Base-by-base conservation (phyloP, 2,113 vertebrate species). In the Tamias sibiricus region DNA sequence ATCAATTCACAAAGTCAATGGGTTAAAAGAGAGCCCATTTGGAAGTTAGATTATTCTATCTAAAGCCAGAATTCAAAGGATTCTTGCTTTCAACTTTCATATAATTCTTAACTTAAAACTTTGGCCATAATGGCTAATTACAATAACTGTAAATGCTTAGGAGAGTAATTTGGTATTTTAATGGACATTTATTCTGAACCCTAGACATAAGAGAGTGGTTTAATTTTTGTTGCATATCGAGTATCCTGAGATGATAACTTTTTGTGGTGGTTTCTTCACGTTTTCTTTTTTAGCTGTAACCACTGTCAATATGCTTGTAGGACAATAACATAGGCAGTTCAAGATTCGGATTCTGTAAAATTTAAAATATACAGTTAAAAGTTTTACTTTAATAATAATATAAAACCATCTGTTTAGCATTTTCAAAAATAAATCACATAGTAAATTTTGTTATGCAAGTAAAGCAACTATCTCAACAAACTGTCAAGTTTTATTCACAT, bases 261-360 rank as follows among this genome's bases (percentile, higher is more conserved):
- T 98, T 98, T 98, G 98, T 93, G 97, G 98, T 96, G 95, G 97
- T 93, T 95, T 98, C 98, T 98, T 98, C 98, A 74, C 97, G 95
- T 96, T 98, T 98, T 97, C 97, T 96, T 90, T 97, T 94, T 94
- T 95, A 97, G 97, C 95, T 94, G 93, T 94, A 98, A 97, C 97
- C 98, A 95, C 98, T 98, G 97, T 98, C 98, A 98, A 98, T 98
- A 88, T 97, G 98, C 98, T 98, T 99, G 98, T 98, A 99, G 84
- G 99, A 99, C 92, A 99, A 90, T 98, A 99, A 98, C 96, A 98
- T 96, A 91, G 99, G 99, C 97, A 98, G 97, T 97, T 98, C 98
- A 96, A 98, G 95, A 96, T 96, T 93, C 79, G 94, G 96, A 93
- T 95, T 98, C 99, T 99, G 98, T 95, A 98, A 98, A 98, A 98